Percentiles rank a stretch among this genome's conserved stretches.
phyloP scores from a whole-genome alignment of 2,113 vertebrate species.

The Misgurnus anguillicaudatus region DNA sequence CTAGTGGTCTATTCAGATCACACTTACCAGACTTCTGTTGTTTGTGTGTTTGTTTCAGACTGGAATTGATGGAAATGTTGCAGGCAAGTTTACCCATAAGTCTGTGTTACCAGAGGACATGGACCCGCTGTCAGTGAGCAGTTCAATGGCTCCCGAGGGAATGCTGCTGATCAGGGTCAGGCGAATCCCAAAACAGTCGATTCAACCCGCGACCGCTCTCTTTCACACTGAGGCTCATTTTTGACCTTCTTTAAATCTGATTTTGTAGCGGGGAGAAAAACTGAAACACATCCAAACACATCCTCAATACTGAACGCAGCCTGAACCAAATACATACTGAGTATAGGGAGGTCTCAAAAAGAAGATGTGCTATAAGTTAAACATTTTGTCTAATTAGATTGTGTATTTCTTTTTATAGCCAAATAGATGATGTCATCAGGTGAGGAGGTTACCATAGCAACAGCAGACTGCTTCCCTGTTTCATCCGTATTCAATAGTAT shows the following conservation, averaged over 20 bases:
- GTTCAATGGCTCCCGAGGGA: conserved; percentile 64
- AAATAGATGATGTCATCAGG: no score
- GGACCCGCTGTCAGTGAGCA: conserved; percentile 80
- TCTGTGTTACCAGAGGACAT: conserved; percentile 81
- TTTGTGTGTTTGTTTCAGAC: conserved; percentile 63
- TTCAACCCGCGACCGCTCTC: neutral
- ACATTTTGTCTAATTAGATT: no score
- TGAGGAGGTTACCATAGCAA: no score
- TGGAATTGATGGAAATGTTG: conserved; percentile 75
- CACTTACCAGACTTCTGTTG: neutral
- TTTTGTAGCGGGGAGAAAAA: no score
- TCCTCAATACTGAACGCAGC: conserved; percentile 14
- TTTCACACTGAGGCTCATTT: conserved; percentile 67
- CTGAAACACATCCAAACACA: neutral
- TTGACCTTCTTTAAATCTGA: conserved; percentile 47
- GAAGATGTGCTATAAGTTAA: no score
- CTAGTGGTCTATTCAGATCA: neutral
- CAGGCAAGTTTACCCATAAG: conserved; percentile 82
- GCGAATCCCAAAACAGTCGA: neutral
- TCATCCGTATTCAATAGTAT: no score
- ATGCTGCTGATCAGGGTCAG: conserved; percentile 73
- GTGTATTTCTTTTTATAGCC: no score
- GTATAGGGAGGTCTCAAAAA: no score
- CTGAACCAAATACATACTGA: neutral
- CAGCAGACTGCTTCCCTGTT: no score